These are phyloP conservation scores for Biston stratarius DNA, from an alignment of 2,888 invertebrate genomes.

Conservation along the genomic window DNA sequence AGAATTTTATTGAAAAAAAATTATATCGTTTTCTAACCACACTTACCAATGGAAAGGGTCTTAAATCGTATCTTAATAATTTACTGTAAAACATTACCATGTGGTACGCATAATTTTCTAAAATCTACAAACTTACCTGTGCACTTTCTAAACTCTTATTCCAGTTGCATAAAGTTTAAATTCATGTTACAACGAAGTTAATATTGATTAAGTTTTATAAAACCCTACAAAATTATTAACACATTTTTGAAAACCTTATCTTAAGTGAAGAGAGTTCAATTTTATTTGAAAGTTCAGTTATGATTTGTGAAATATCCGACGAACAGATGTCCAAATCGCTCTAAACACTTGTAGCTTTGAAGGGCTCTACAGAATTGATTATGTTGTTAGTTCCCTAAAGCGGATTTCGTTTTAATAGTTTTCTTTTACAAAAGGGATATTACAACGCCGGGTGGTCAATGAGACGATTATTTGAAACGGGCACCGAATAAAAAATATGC, in stretches of 20 bases:
- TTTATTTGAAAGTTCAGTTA: not conserved
- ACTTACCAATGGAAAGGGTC: constrained; percentile 1
- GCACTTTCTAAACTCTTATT: constrained; percentile 7
- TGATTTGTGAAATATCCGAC: constrained; percentile 52
- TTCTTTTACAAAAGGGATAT: constrained; percentile 54
- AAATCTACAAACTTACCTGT: constrained; percentile 19
- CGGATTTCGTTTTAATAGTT: constrained; percentile 81
- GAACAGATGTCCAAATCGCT: constrained; percentile 79
- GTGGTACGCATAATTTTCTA: constrained; percentile 49
- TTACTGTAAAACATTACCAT: constrained; percentile 56
- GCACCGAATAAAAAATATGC: not conserved
- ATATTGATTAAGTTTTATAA: not conserved
- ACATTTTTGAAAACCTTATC: not conserved
- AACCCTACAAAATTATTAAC: not conserved
- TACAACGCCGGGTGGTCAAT: constrained; percentile 48
- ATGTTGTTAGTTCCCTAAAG: constrained; percentile 75
- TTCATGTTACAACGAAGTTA: constrained; percentile 21
- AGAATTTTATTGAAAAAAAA: not conserved
- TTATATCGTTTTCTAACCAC: constrained; percentile 17
- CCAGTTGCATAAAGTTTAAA: constrained; percentile 40
- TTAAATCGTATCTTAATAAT: constrained; percentile 53
- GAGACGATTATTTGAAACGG: constrained; percentile 40
- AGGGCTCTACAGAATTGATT: constrained; percentile 80
- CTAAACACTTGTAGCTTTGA: constrained; percentile 74
- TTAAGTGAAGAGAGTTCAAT: not conserved